A percentile compares a stretch with the other conserved stretches of the same genome.
Evolutionary conservation across 2,888 invertebrate genomes (phyloP).

Genomic region (Diaprepes abbreviatus): DNA sequence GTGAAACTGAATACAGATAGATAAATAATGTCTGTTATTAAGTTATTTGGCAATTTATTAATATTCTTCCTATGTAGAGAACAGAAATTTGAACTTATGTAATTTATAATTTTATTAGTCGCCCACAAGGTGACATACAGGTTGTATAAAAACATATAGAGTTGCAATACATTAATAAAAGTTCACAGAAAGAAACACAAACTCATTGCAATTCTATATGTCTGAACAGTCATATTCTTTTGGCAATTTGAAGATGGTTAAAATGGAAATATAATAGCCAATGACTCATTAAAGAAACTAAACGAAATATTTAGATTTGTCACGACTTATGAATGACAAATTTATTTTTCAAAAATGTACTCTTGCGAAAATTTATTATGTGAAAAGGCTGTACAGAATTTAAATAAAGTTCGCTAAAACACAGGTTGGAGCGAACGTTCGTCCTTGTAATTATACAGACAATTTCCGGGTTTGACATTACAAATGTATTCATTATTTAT

Average conservation of each 20-base stretch:
- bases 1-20: not conserved
- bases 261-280: not conserved
- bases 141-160: not conserved
- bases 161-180: not conserved
- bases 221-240: not conserved
- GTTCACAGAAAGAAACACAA: not conserved
- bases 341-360: not conserved
- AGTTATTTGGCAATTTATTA: not conserved
- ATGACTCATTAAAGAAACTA: conserved; percentile 4
- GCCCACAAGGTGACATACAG: not conserved
- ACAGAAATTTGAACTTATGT: too few relatives aligned
- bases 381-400: not conserved
- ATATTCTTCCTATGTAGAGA: not conserved
- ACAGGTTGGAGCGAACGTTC: too few relatives aligned
- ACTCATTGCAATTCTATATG: not conserved
- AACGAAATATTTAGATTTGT: not conserved
- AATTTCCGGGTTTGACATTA: too few relatives aligned
- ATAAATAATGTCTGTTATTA: not conserved
- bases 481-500: too few relatives aligned
- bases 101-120: not conserved
- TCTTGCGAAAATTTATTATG: not conserved
- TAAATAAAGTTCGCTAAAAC: not conserved
- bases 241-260: not conserved
- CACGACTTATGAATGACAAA: not conserved
- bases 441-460: too few relatives aligned